These are phyloP conservation scores for Hyaena hyaena DNA, from an alignment of 2,113 vertebrate genomes.

Conservation along the genomic window DNA sequence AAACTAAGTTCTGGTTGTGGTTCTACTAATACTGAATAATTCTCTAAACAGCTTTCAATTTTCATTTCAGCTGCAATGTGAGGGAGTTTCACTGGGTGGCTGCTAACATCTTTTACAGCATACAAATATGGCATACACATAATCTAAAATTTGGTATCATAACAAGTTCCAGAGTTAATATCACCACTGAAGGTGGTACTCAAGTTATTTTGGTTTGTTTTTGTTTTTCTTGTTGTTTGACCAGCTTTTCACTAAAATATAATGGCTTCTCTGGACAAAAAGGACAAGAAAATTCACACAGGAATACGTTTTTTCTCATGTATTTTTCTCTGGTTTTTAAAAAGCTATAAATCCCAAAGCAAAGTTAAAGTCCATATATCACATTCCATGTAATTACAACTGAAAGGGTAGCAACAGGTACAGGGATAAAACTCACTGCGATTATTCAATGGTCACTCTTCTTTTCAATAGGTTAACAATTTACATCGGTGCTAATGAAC, in stretches of 20 bases:
- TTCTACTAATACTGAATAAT: background rate
- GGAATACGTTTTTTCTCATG: background rate
- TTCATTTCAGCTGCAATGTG: background rate
- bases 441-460: background rate
- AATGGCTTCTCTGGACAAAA: background rate
- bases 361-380: background rate
- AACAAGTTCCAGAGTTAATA: background rate
- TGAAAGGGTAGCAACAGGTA: background rate
- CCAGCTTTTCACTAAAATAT: background rate
- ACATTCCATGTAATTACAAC: background rate
- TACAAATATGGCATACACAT: background rate
- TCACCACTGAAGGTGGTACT: background rate
- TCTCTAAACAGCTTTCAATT: background rate
- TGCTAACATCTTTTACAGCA: background rate
- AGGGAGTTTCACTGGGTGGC: background rate
- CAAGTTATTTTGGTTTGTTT: background rate
- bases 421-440: background rate
- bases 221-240: background rate
- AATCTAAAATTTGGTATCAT: background rate
- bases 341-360: background rate
- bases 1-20: background rate
- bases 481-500: background rate
- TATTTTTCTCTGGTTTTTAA: background rate
- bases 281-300: background rate
- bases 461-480: background rate